phyloP scores from a whole-genome alignment of 2,888 invertebrate genomes.

The Nomada fucata region DNA sequence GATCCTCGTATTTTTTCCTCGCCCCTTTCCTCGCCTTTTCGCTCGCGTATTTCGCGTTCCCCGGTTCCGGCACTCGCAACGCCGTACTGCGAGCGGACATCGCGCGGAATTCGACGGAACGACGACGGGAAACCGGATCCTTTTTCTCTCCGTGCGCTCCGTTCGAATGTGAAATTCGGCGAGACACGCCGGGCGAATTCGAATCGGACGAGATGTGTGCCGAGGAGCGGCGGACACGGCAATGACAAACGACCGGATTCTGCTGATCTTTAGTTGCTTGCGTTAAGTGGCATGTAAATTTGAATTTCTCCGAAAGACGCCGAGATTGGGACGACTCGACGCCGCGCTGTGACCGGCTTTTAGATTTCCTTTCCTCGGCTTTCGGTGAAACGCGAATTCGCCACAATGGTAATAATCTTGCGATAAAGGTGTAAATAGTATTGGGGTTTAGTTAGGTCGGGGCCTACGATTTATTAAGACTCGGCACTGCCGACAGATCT shows the following conservation, averaged over 20 bases:
- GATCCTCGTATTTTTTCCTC: conserved; percentile 26
- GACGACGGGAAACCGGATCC: neutral
- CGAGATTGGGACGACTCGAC: neutral
- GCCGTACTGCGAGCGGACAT: conserved; percentile 1
- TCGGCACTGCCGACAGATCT: no score
- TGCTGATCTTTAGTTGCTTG: neutral
- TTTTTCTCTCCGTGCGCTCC: neutral
- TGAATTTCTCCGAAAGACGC: neutral
- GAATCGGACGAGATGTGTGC: no score
- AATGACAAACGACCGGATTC: no score
- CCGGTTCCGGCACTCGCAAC: conserved; percentile 11
- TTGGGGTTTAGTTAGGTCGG: no score
- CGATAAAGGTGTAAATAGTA: no score
- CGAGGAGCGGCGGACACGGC: no score
- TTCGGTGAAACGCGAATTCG: no score
- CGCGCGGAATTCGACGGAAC: conserved; percentile 6
- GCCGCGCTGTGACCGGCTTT: no score
- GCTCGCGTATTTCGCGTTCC: neutral
- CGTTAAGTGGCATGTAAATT: neutral
- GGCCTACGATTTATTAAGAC: no score
- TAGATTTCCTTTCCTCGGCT: no score
- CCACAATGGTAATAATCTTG: no score
- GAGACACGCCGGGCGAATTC: neutral
- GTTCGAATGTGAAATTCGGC: neutral
- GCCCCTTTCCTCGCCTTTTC: neutral